Percentiles rank a stretch among this genome's conserved stretches.
Evolutionary conservation across 2,797 vertebrate genomes (phyloP).

Genomic region (Halcyon smyrnensis): DNA sequence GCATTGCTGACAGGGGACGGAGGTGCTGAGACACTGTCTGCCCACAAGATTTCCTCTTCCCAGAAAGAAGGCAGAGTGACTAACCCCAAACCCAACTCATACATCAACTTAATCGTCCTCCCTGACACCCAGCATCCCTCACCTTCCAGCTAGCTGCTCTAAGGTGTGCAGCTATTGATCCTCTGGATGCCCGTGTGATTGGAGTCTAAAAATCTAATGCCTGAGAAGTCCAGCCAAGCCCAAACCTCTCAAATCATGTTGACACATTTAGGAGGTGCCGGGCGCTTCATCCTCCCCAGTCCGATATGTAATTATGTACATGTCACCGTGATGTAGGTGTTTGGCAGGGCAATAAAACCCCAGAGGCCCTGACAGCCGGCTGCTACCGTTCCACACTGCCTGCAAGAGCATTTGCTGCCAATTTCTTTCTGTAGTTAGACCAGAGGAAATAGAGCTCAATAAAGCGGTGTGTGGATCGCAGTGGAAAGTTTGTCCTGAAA

Average conservation of each 20-base stretch:
- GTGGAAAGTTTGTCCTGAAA: neutral
- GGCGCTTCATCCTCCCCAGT: conserved; percentile 62
- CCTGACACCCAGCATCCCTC: neutral
- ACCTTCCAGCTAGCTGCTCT: neutral
- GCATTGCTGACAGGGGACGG: fast-evolving
- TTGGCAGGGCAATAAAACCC: conserved; percentile 61
- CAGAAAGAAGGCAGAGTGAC: neutral
- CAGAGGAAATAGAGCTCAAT: conserved; percentile 41
- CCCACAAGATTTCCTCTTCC: neutral
- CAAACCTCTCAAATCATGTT: conserved; percentile 76
- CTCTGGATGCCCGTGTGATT: conserved; percentile 51
- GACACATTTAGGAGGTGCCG: conserved; percentile 72
- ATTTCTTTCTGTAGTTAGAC: neutral
- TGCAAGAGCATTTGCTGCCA: conserved; percentile 12
- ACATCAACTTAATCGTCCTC: neutral
- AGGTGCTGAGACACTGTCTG: neutral
- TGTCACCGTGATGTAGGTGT: conserved; percentile 74
- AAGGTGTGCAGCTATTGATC: conserved; percentile 65
- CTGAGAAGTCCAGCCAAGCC: conserved; percentile 52
- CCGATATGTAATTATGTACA: conserved; percentile 74
- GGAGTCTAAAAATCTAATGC: conserved; percentile 57
- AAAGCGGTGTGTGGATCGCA: neutral
- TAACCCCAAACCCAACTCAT: conserved; percentile 11
- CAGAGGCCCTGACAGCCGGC: neutral
- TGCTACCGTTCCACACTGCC: neutral